Conservation (phyloP, 2,113 vertebrate species). For the Ciconia boyciana region DNA sequence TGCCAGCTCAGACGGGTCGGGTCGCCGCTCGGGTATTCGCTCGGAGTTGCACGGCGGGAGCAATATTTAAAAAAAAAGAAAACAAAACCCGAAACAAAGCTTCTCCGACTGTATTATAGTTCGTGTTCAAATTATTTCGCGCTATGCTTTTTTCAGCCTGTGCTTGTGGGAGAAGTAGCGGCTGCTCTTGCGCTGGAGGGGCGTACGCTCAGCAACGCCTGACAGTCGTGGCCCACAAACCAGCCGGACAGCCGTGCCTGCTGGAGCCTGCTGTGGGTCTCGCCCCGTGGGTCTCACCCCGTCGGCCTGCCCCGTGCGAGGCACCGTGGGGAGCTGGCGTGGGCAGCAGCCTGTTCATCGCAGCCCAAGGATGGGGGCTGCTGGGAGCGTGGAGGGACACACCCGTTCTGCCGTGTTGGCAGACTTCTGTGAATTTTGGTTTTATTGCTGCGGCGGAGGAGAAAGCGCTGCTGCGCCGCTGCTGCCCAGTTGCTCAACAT, state of each 20-base stretch:
- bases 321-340: neutral
- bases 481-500: rapidly evolving
- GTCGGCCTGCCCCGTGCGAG: neutral
- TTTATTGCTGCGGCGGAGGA: rapidly evolving
- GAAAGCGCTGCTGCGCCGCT: rapidly evolving
- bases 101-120: rapidly evolving
- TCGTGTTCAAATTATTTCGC: neutral
- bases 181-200: neutral
- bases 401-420: neutral
- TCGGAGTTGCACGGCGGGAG: neutral
- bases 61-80: neutral
- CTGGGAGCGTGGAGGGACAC: neutral
- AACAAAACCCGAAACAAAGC: neutral
- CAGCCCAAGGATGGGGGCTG: too few relatives aligned
- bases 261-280: neutral
- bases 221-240: neutral
- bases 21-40: neutral
- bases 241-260: neutral
- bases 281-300: neutral
- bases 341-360: neutral
- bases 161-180: neutral
- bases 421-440: rapidly evolving
- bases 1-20: rapidly evolving
- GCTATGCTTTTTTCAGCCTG: neutral
- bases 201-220: too few relatives aligned